A percentile compares a stretch with the other conserved stretches of the same genome.
Conservation (phyloP, 2,888 invertebrate species). For the Tillus elongatus region DNA sequence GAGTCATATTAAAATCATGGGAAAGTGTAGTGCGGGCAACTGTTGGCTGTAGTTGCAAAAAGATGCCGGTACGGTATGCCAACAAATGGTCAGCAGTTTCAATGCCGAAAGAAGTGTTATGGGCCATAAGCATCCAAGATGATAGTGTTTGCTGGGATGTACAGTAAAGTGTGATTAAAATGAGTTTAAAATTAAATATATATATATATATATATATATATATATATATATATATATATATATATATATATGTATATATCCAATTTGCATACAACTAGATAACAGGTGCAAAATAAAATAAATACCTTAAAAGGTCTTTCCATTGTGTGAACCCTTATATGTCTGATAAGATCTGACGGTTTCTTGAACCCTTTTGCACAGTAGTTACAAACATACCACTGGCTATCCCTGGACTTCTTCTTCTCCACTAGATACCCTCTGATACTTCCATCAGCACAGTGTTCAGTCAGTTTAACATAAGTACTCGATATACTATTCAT, state of each 20-base stretch:
- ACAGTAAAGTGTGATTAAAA: conserved; percentile 11
- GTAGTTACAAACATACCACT: conserved; percentile 56
- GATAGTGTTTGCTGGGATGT: no score
- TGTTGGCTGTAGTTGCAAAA: no score
- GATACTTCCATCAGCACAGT: conserved; percentile 33
- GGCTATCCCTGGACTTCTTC: conserved; percentile 48
- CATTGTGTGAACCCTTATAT: conserved; percentile 58
- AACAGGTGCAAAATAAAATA: not conserved
- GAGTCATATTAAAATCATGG: no score
- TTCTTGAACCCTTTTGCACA: conserved; percentile 62
- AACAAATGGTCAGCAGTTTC: no score
- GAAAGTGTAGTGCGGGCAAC: no score
- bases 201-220: no score
- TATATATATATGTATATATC: no score
- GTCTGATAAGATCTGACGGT: conserved; percentile 61
- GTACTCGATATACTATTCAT: conserved; percentile 10
- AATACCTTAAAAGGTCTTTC: conserved; percentile 58
- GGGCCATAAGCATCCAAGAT: no score
- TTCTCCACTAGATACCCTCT: conserved; percentile 45
- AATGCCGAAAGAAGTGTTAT: no score
- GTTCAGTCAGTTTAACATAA: conserved; percentile 34
- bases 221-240: no score
- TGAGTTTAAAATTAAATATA: conserved; percentile 5
- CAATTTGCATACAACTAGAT: no score
- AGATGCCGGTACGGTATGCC: no score